A percentile compares a stretch with the other conserved stretches of the same genome.
Evolutionary conservation across 2,113 vertebrate genomes (phyloP).

Genomic region (Hippocampus comes): DNA sequence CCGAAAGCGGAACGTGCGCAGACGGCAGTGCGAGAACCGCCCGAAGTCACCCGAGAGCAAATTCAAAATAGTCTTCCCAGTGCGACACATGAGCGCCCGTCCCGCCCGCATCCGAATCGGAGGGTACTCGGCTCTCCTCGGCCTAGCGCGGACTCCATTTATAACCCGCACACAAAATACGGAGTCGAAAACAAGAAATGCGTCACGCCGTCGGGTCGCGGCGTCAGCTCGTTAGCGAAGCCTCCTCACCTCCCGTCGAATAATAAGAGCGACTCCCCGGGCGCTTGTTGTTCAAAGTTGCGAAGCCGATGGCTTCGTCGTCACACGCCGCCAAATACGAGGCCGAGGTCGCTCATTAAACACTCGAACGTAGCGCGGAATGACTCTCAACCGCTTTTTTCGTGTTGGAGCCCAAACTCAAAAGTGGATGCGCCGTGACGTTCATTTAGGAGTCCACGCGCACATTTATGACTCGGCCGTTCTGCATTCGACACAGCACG

Average conservation of each 20-base stretch:
- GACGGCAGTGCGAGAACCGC: background rate
- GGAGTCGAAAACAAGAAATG: slow-evolving; percentile 11
- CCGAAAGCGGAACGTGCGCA: background rate
- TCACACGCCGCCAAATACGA: background rate
- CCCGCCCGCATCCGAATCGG: too few species aligned
- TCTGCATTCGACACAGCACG: slow-evolving; percentile 1
- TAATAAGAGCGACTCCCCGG: background rate
- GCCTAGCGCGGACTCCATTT: background rate
- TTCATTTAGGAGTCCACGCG: background rate
- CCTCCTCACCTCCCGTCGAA: background rate
- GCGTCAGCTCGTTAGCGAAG: slow-evolving; percentile 3
- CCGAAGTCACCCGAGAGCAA: background rate
- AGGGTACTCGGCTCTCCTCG: too few species aligned
- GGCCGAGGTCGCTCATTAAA: background rate
- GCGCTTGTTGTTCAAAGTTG: background rate
- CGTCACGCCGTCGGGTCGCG: slow-evolving; percentile 8
- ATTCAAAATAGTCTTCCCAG: slow-evolving; percentile 1
- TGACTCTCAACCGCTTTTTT: background rate
- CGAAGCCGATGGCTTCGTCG: background rate
- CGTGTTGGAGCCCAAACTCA: background rate
- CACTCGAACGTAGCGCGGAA: background rate
- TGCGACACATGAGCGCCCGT: background rate
- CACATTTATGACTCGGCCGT: background rate
- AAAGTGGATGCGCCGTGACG: background rate
- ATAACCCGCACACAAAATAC: background rate